Base-by-base conservation (phyloP, 2,113 vertebrate species). In the Piprites chloris region DNA sequence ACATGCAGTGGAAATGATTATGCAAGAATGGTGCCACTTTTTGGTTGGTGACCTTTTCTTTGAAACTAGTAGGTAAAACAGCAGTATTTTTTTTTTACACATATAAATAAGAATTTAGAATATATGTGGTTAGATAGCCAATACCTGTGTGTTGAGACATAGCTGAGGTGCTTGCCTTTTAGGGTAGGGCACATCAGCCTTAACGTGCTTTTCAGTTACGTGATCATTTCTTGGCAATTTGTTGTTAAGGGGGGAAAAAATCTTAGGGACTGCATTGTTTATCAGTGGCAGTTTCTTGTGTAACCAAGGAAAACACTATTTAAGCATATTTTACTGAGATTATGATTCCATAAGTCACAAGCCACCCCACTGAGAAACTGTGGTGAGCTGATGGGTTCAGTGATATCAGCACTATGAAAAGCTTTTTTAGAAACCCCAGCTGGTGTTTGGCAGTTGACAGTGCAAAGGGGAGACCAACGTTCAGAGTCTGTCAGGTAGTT, bases 131-230 rank as follows among this genome's bases (percentile, higher is more conserved):
- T 87, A 58, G 55, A 63, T 2, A 59, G 7, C 9, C 49, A 17
- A 39, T 63, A 18, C 4, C 0, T 26, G 16, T 19, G 15, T 1
- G 0, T 32, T 66, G 56, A 47, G 42, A 71, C 50, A 24, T 9
- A 39, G 33, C 24, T 28, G 5, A 5, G 3, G 22, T 42, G 27
- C 23, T 39, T 73, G 27, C 4, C 32, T 17, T 75, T 52, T 13
- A 55, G 35, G 32, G 9, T 22, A 16, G 24, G 18, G 20, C 33
- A n/a, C 21, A 8, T 49, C 52, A 50, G 23, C 42, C 32, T 67
- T 53, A n/a, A 9, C 2, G 3, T 26, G 39, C 9, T 17, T 79
- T 75, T 63, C 33, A 50, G 13, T 75, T 71, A 35, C 1, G 7
- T 37, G 37, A 53, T 55, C 22, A 3, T 23, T 85, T 85, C 28